Conservation (phyloP, 1,140 invertebrate species). For the Homalodisca vitripennis region DNA sequence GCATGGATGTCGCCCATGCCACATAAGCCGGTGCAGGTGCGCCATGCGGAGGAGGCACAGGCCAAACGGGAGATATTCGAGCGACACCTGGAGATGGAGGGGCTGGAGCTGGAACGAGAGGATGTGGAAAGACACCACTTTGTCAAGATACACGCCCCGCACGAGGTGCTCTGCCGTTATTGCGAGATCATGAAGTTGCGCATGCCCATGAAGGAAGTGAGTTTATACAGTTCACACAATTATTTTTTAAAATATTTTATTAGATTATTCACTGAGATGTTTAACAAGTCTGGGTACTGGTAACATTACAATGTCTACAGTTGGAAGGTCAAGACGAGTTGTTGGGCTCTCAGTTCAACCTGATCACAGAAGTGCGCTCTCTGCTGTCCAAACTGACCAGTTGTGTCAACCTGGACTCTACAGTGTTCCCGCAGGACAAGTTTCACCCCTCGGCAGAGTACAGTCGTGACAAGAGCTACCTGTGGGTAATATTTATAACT, state of each 20-base stretch:
- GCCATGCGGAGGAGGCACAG: constrained; percentile 26
- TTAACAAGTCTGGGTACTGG: too few species aligned
- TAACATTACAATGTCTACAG: constrained; percentile 32
- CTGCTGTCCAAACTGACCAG: constrained; percentile 47
- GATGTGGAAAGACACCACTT: constrained; percentile 61
- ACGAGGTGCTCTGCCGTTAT: constrained; percentile 82
- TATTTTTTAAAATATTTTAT: neutral
- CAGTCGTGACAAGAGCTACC: constrained; percentile 81
- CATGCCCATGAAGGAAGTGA: constrained; percentile 90
- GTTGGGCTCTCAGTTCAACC: constrained; percentile 33
- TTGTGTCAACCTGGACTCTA: constrained; percentile 51
- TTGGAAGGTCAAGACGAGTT: constrained; percentile 35
- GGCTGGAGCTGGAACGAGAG: constrained; percentile 65
- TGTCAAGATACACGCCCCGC: constrained; percentile 84
- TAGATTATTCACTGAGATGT: too few species aligned
- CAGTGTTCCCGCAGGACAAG: constrained; percentile 54
- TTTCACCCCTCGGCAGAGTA: constrained; percentile 74
- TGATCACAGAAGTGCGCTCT: constrained; percentile 47
- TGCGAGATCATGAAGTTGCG: constrained; percentile 91
- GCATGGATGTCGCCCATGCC: constrained; percentile 32
- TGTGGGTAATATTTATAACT: constrained; percentile 57
- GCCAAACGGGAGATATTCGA: constrained; percentile 57
- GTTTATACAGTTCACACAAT: neutral
- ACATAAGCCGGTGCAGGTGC: neutral
- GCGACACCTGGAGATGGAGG: constrained; percentile 63